phyloP scores from a whole-genome alignment of 1,140 invertebrate species.

The Acyrthosiphon pisum region DNA sequence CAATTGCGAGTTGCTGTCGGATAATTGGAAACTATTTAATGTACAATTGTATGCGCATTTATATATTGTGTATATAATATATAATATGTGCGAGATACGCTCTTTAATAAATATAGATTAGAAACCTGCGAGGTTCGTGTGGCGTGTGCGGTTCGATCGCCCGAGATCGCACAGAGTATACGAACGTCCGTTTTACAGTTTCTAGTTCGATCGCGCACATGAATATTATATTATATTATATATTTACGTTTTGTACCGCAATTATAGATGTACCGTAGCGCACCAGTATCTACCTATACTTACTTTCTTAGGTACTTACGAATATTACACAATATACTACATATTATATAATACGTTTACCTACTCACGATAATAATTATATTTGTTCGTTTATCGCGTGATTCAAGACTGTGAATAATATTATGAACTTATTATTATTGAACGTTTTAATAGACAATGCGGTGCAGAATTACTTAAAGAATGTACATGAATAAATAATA shows the following conservation, averaged over 20 bases:
- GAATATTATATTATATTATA: background rate
- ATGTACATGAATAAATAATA: background rate
- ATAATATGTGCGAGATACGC: no score
- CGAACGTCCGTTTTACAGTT: background rate
- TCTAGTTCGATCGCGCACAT: background rate
- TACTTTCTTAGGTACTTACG: no score
- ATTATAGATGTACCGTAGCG: background rate
- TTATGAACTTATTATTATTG: background rate
- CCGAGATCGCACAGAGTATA: background rate
- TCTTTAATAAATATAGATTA: constrained; percentile 13
- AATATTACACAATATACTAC: background rate
- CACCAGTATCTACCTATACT: background rate
- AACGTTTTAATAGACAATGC: background rate
- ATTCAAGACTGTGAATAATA: background rate
- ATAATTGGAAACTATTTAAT: background rate
- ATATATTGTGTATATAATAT: background rate
- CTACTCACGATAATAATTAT: background rate
- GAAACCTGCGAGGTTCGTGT: background rate
- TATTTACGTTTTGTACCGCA: background rate
- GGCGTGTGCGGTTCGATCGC: background rate
- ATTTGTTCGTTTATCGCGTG: background rate
- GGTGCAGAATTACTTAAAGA: no score
- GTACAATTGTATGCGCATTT: background rate
- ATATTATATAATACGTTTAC: background rate
- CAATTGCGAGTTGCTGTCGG: background rate